A percentile compares a stretch with the other conserved stretches of the same genome.
Evolutionary conservation across 2,113 vertebrate species (phyloP).

Genomic region (Cacatua alba): DNA sequence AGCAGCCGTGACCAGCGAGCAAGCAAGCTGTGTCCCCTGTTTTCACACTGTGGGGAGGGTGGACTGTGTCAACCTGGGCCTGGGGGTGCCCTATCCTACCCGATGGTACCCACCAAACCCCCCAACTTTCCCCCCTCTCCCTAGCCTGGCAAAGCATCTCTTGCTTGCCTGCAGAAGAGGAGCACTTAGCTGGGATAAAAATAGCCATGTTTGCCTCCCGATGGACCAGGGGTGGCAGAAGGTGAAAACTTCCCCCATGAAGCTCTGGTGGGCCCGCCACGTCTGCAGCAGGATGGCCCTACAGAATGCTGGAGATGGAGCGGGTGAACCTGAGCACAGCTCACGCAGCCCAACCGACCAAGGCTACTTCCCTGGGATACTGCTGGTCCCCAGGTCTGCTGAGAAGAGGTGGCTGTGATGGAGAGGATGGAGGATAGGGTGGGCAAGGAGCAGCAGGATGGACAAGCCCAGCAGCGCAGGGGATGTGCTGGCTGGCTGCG

Average conservation of each 20-base stretch:
- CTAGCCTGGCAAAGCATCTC: not conserved
- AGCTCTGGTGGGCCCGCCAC: not conserved
- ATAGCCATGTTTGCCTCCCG: constrained; percentile 49
- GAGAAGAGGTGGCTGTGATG: not conserved
- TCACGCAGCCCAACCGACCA: rapidly evolving
- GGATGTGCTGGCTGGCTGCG: not conserved
- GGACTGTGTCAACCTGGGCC: not conserved
- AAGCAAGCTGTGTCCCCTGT: not conserved
- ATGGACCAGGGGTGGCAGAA: constrained; percentile 36
- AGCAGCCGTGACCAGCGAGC: not conserved
- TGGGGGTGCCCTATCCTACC: not conserved
- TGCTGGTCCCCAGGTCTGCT: not conserved
- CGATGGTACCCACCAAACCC: rapidly evolving
- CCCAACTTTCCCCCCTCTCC: not conserved
- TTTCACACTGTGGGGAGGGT: not conserved
- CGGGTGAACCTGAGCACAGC: rapidly evolving
- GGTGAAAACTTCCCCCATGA: constrained; percentile 5
- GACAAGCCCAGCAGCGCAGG: not conserved
- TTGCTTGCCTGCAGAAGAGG: not conserved
- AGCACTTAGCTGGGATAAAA: constrained; percentile 65
- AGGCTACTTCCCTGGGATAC: not conserved
- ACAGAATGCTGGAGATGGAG: not conserved
- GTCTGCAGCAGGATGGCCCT: not conserved
- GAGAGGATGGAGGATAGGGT: not conserved
- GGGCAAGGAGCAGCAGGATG: not conserved